A percentile compares a stretch with the other conserved stretches of the same genome.
phyloP scores from a whole-genome alignment of 2,888 invertebrate genomes.

The Cremastobaeus sp. region DNA sequence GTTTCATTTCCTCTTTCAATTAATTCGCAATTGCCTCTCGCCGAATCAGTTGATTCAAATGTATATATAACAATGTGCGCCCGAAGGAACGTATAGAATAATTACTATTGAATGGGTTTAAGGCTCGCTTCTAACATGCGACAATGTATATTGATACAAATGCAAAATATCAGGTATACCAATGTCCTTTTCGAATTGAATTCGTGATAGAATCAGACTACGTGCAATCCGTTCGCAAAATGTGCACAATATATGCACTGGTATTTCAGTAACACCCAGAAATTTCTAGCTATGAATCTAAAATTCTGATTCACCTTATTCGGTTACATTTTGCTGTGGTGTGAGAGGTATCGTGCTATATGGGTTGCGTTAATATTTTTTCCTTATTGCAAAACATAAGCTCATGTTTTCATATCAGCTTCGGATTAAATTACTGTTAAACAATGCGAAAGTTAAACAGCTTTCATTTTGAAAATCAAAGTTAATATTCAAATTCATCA shows the following conservation, averaged over 20 bases:
- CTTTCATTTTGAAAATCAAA: too few relatives aligned
- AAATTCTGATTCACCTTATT: conserved; percentile 34
- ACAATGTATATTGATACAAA: conserved; percentile 9
- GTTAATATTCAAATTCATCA: too few relatives aligned
- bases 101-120: too few relatives aligned
- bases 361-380: conserved; percentile 10
- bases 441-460: too few relatives aligned
- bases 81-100: too few relatives aligned
- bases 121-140: not conserved
- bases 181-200: conserved; percentile 23
- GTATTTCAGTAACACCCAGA: conserved; percentile 23
- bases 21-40: too few relatives aligned
- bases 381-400: not conserved
- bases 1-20: too few relatives aligned
- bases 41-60: too few relatives aligned
- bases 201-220: conserved; percentile 25
- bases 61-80: too few relatives aligned
- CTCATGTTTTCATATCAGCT: conserved; percentile 7
- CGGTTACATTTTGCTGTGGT: conserved; percentile 22
- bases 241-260: conserved; percentile 6
- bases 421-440: conserved; percentile 3
- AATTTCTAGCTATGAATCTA: conserved; percentile 21
- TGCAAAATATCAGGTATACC: conserved; percentile 15
- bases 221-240: conserved; percentile 14
- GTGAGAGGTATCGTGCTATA: conserved; percentile 26